Evolutionary conservation across 2,113 vertebrate genomes (phyloP), one percentile per base, ranked within the genome.

Genomic region (Lophochroa leadbeateri): DNA sequence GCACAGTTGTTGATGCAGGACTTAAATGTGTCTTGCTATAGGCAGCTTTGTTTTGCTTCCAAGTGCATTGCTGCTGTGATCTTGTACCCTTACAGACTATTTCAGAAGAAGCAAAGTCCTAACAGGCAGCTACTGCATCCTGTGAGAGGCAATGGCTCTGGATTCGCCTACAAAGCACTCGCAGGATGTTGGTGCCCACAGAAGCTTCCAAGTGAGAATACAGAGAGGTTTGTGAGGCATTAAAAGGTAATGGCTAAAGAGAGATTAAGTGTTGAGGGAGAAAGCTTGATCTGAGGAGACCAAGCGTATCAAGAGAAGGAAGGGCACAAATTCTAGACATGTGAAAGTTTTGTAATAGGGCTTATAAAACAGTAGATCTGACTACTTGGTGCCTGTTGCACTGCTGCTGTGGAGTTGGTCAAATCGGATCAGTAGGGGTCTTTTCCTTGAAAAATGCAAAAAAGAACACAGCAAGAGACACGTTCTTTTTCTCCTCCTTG

Each of bases 1-100:
- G 75, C 57, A 78, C 41, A 61, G 76, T 25, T 86, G 84, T 21
- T 15, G 67, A 67, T 83, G 58, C 63, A 82, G 82, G 71, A 41
- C 47, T 77, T 91, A 69, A 79, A 75, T 35, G 31, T 70, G 46
- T 63, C 81, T 89, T 60, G 28, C 21, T 82, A 63, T 37, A 86
- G 49, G 68, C 52, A 93, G 90, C 49, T 96, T 84, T 93, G 50
- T 92, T 95, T 96, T 93, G 68, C 84, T 94, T 91, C 84, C 88
- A 61, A 23, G 72, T 57, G 44, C 86, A 70, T 68, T 91, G 79
- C 81, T 61, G 20, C 80, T 87, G 83, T 90, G 92, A 76, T 77
- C 44, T 52, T 68, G 61, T 25, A 63, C 10, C 43, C 25, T 96
- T 55, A 47, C 35, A 78, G 60, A 64, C 27, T 29, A 27, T 81